These are phyloP conservation scores for Oreochromis mossambicus DNA, from an alignment of 2,797 vertebrate genomes.

Conservation along the genomic window DNA sequence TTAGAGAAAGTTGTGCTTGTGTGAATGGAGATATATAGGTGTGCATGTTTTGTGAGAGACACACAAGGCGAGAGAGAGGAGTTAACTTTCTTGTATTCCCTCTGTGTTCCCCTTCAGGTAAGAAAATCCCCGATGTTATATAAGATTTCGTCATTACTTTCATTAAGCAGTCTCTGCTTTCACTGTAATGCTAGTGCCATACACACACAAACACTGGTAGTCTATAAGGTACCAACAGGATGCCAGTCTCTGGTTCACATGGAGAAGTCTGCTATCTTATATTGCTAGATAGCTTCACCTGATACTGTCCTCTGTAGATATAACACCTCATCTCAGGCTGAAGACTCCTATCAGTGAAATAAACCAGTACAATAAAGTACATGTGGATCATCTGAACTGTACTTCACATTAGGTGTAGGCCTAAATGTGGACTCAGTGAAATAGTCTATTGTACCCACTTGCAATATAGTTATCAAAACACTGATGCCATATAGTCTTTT, in stretches of 20 bases:
- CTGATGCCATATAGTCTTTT: background rate
- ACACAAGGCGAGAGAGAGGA: background rate
- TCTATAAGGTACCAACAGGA: conserved; percentile 34
- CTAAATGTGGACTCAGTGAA: background rate
- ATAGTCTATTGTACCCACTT: background rate
- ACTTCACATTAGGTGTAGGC: background rate
- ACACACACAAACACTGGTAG: conserved; percentile 15
- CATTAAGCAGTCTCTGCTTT: conserved; percentile 62
- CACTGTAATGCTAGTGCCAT: conserved; percentile 57
- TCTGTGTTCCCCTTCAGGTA: conserved; percentile 27
- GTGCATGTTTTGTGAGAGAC: background rate
- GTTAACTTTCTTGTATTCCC: background rate
- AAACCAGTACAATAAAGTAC: rapidly evolving
- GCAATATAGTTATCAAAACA: background rate
- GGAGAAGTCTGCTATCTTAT: background rate
- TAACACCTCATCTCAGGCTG: background rate
- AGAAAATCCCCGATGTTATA: conserved; percentile 44
- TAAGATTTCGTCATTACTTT: conserved; percentile 45
- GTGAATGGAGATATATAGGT: background rate
- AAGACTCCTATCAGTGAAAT: background rate
- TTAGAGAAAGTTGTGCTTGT: background rate
- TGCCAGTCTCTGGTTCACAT: conserved; percentile 29
- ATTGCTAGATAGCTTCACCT: background rate
- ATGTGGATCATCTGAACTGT: background rate
- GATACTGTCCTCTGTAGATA: conserved; percentile 12